Conservation (phyloP, 2,888 invertebrate genomes). For the Phortica okadai region DNA sequence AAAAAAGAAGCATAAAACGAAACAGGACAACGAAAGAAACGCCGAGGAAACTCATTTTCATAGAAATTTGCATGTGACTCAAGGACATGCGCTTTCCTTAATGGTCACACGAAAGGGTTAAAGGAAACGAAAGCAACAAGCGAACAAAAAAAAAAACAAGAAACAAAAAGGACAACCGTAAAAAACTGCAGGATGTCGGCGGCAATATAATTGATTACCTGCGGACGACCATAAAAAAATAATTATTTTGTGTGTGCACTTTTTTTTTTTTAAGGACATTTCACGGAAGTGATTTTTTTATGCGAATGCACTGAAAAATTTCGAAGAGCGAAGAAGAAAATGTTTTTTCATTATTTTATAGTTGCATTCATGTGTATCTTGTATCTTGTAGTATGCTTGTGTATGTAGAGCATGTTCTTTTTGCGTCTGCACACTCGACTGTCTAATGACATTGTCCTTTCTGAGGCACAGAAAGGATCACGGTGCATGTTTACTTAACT, state of each 20-base stretch:
- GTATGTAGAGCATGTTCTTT: neutral
- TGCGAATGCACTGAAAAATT: neutral
- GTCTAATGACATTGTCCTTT: neutral
- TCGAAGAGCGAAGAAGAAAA: neutral
- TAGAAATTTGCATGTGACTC: neutral
- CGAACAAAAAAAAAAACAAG: neutral
- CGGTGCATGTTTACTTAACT: neutral
- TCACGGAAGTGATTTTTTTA: neutral
- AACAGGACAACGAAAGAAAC: neutral
- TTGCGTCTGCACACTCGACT: neutral
- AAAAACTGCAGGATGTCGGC: neutral
- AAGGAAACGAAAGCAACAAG: neutral
- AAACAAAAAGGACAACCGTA: neutral
- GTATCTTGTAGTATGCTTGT: too few species aligned
- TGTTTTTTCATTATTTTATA: too few species aligned
- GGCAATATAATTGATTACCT: too few species aligned
- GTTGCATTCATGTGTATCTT: too few species aligned
- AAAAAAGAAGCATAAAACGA: constrained; percentile 9
- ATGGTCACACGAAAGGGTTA: constrained; percentile 1
- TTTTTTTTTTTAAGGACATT: neutral
- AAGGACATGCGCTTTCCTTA: neutral
- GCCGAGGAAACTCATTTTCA: neutral
- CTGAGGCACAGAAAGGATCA: neutral
- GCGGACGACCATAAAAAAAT: constrained; percentile 7
- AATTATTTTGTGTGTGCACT: neutral